phyloP scores from a whole-genome alignment of 30 jellyfish, hydroid and myxozoan species.

The Pseudorhiza aurosa region DNA sequence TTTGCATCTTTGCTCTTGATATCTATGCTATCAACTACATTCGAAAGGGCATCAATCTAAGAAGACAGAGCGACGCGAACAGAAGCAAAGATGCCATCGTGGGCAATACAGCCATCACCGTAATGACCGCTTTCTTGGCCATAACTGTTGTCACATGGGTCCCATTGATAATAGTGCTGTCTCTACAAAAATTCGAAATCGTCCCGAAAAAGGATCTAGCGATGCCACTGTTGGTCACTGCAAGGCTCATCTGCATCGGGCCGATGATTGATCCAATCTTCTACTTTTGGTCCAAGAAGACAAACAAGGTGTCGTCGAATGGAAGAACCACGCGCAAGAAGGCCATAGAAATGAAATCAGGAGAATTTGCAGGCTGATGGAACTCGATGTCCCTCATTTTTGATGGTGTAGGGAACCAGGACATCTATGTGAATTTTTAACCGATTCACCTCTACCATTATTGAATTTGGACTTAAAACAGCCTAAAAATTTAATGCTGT shows the following conservation, averaged over 20 bases:
- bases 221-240: not conserved
- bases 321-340: too few species aligned
- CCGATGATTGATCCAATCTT: constrained; percentile 57
- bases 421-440: too few species aligned
- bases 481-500: too few species aligned
- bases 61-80: not conserved
- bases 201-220: constrained; percentile 8
- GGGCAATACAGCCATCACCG: constrained; percentile 13
- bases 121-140: constrained; percentile 29
- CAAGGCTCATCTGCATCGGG: constrained; percentile 32
- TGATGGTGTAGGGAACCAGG: too few species aligned
- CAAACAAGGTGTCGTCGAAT: not conserved
- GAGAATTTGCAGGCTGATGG: too few species aligned
- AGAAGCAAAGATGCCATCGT: not conserved
- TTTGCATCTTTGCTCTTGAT: constrained; percentile 13
- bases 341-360: too few species aligned
- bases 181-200: constrained; percentile 35
- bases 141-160: constrained; percentile 42
- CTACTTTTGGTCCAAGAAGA: constrained; percentile 57
- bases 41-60: constrained; percentile 3
- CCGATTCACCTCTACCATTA: too few species aligned
- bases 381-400: too few species aligned
- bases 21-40: constrained; percentile 13
- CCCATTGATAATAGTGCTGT: constrained; percentile 28
- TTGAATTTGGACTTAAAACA: too few species aligned